Percentiles rank a stretch among this genome's conserved stretches.
These are phyloP conservation scores for Drosophila orosa DNA, from an alignment of 1,140 invertebrate genomes.

Conservation along the genomic window DNA sequence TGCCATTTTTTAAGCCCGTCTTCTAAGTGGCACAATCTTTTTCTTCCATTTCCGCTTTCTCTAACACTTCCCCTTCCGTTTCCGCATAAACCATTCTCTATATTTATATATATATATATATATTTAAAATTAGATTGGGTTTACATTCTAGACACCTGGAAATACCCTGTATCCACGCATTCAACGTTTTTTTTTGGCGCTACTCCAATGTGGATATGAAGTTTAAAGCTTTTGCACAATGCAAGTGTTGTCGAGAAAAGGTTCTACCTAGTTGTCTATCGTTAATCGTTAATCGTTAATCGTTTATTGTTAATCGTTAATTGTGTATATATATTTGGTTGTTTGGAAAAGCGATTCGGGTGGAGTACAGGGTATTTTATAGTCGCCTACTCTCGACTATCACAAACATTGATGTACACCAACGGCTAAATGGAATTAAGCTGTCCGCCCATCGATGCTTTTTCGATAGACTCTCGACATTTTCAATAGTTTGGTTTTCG, in stretches of 20 bases:
- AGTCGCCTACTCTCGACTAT: constrained; percentile 52
- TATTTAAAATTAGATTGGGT: constrained; percentile 37
- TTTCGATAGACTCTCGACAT: not conserved
- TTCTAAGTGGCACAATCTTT: constrained; percentile 18
- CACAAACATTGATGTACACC: constrained; percentile 35
- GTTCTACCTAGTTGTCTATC: constrained; percentile 14
- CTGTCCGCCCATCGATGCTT: constrained; percentile 20
- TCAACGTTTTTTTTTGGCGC: constrained; percentile 17
- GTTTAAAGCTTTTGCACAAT: constrained; percentile 43
- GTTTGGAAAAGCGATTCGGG: constrained; percentile 19
- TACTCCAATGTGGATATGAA: constrained; percentile 39
- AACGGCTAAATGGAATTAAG: constrained; percentile 35
- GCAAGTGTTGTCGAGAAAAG: constrained; percentile 26
- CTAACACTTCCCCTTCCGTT: too few relatives aligned
- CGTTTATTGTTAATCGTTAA: not conserved
- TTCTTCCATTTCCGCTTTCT: not conserved
- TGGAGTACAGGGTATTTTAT: constrained; percentile 52
- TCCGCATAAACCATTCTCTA: not conserved
- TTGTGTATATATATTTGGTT: not conserved
- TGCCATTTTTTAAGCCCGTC: constrained; percentile 16
- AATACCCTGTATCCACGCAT: constrained; percentile 45
- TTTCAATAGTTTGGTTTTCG: not conserved
- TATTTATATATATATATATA: constrained; percentile 8
- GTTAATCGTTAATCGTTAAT: constrained; percentile 1
- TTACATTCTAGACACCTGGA: constrained; percentile 37